A percentile compares a stretch with the other conserved stretches of the same genome.
Conservation (phyloP, 2,113 vertebrate species). For the Lipophrys pholis region DNA sequence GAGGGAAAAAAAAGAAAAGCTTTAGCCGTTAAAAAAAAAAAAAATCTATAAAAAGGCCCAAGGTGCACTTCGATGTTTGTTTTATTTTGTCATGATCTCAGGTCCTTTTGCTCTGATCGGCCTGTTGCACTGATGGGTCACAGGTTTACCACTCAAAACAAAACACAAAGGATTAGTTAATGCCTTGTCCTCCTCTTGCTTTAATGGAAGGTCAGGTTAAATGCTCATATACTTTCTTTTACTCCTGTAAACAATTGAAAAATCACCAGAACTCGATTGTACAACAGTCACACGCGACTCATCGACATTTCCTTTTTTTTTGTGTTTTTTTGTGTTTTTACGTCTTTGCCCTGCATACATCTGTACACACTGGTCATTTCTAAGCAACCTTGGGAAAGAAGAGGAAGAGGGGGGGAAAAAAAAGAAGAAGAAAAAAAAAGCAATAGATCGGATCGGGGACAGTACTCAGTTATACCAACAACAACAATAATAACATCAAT, state of each 20-base stretch:
- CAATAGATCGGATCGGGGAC: slow-evolving; percentile 33
- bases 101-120: slow-evolving; percentile 82
- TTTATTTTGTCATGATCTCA: slow-evolving; percentile 65
- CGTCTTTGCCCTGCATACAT: slow-evolving; percentile 80
- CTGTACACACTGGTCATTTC: slow-evolving; percentile 81
- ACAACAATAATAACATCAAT: slow-evolving; percentile 74
- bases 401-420: too few species aligned
- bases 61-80: slow-evolving; percentile 85
- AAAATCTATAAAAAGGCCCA: slow-evolving; percentile 86
- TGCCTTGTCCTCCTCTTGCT: slow-evolving; percentile 85
- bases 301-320: not conserved
- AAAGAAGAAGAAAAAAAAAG: slow-evolving; percentile 62
- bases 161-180: slow-evolving; percentile 68
- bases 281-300: slow-evolving; percentile 85
- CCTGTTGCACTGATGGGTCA: slow-evolving; percentile 77
- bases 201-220: slow-evolving; percentile 76
- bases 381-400: slow-evolving; percentile 65
- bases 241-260: slow-evolving; percentile 84
- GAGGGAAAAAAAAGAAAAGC: slow-evolving; percentile 80
- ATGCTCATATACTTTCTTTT: slow-evolving; percentile 50
- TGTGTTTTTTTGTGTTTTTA: not conserved
- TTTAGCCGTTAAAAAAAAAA: slow-evolving; percentile 83
- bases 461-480: slow-evolving; percentile 67
- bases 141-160: slow-evolving; percentile 83
- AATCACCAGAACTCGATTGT: slow-evolving; percentile 91